Evolutionary conservation across 2,888 invertebrate genomes (phyloP), one percentile per base, ranked within the genome.

Genomic region (Synergus gifuensis): DNA sequence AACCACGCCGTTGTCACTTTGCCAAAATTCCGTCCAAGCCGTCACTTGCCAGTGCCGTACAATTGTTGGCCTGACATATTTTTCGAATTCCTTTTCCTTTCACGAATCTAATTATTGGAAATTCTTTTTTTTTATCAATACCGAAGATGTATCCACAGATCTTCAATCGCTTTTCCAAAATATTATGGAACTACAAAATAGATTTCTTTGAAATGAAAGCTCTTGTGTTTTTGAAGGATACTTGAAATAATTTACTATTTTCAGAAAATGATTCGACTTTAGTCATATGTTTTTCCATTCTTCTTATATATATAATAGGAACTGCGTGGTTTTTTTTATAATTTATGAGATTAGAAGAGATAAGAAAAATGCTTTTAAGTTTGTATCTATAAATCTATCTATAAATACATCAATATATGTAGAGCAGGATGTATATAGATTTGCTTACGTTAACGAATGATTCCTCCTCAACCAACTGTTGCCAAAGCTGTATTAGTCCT

Each of bases 381-480:
- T 14, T 46, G 0, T 58, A 58, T 58, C 18, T 58, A 16, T 58
- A n/a, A 58, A n/a, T 18, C n/a, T n/a, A 58, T n/a, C 18, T 58
- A 8, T 16, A 16, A 58, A 58, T 8, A 18, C 18, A 58, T 58
- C 58, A 9, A 5, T 18, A 58, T 58, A n/a, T 58, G 8, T 58
- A 18, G 58, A 58, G 36, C 28, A 36, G 4, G 7, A 14, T 36
- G 8, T 63, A 14, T 36, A 64, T 54, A 78, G 69, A 81, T 82
- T 77, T 63, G 64, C 76, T 81, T 82, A 79, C 66, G 79, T 80
- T 81, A 76, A 66, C 60, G 63, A 78, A 78, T 79, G 81, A 83
- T 82, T 81, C 79, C 84, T 84, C 85, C 82, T 83, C 83, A 83
- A 86, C 85, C 83, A 86, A 85, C 82, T 83, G 83, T 83, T 85